Evolutionary conservation across 2,113 vertebrate species (phyloP).

Genomic region (Poicephalus gulielmi): DNA sequence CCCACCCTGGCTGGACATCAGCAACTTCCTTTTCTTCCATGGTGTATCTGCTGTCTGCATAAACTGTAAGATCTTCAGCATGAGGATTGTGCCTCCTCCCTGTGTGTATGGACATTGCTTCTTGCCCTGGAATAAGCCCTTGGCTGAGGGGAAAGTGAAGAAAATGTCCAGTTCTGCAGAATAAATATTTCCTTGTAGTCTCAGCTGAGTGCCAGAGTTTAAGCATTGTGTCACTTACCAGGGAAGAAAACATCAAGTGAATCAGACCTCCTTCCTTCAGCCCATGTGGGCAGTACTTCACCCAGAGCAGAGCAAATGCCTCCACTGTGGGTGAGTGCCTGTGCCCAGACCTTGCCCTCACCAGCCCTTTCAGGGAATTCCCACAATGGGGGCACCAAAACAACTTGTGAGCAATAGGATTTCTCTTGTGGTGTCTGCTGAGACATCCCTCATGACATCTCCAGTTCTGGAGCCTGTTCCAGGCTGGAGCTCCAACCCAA

Average conservation of each 20-base stretch:
- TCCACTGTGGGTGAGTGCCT: background rate
- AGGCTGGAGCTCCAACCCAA: background rate
- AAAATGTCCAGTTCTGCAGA: background rate
- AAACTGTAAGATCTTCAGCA: background rate
- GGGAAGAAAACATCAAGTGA: background rate
- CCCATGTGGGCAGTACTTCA: fast-evolving
- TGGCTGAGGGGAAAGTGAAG: background rate
- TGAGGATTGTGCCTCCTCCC: fast-evolving
- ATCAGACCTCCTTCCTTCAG: background rate
- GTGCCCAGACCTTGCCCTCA: background rate
- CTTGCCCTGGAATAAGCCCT: background rate
- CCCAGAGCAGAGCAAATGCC: background rate
- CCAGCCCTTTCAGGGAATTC: background rate
- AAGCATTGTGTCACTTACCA: background rate
- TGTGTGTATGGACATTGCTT: background rate
- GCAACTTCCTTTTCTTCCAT: background rate
- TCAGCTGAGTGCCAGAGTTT: background rate
- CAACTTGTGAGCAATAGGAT: background rate
- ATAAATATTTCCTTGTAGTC: background rate
- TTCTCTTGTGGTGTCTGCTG: background rate
- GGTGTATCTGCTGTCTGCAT: background rate
- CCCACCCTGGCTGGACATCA: background rate
- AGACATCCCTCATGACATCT: background rate
- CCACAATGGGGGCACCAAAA: background rate
- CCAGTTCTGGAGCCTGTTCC: background rate